phyloP scores from a whole-genome alignment of 2,888 invertebrate species.

The Lasioglossum figueresi region DNA sequence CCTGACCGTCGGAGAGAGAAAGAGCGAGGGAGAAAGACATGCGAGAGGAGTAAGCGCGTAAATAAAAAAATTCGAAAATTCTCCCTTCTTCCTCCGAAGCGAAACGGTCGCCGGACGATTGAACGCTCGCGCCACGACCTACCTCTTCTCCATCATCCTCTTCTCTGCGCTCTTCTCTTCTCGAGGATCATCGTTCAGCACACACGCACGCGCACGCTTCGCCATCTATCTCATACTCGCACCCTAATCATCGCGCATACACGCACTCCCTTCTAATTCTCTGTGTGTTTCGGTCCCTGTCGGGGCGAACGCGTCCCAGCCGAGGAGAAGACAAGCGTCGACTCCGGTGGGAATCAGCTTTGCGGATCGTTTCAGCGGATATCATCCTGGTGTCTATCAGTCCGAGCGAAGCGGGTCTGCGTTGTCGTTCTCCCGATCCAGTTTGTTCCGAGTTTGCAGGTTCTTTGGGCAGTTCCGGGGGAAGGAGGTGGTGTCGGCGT shows the following conservation, averaged over 20 bases:
- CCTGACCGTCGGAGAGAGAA: not conserved
- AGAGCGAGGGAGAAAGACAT: not conserved
- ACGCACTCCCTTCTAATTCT: not conserved
- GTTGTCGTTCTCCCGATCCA: not conserved
- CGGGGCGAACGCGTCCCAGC: not conserved
- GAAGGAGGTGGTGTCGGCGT: not conserved
- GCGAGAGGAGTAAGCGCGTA: constrained; percentile 6
- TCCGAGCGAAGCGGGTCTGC: not conserved
- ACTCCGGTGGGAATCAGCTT: not conserved
- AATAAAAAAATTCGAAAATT: constrained; percentile 3
- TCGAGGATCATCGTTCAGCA: constrained; percentile 5
- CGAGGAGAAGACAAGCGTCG: not conserved
- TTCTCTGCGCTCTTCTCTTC: not conserved
- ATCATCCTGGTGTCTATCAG: not conserved
- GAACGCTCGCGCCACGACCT: not conserved
- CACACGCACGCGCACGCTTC: constrained; percentile 28
- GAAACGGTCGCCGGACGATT: not conserved
- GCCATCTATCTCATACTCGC: not conserved
- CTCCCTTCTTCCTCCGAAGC: not conserved
- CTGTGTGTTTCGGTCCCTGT: not conserved
- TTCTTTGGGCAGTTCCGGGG: not conserved
- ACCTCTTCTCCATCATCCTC: constrained; percentile 14
- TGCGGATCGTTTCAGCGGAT: not conserved
- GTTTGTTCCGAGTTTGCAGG: not conserved
- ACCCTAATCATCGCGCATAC: not conserved